phyloP scores from a whole-genome alignment of 2,113 vertebrate genomes.

The Chaenogobius annularis region DNA sequence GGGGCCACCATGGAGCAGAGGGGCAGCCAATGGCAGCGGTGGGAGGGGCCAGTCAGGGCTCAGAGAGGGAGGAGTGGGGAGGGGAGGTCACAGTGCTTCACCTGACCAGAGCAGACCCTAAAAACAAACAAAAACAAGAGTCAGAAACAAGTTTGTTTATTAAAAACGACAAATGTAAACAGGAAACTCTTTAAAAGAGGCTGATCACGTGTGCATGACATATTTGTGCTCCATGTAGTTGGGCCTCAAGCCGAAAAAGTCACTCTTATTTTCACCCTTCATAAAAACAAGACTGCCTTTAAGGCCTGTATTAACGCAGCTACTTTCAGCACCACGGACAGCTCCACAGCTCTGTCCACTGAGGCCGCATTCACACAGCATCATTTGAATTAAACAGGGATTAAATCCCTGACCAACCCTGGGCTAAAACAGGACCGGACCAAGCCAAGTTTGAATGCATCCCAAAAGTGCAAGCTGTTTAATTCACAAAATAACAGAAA shows the following conservation, averaged over 20 bases:
- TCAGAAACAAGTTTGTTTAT: background rate
- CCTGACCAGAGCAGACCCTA: conserved; percentile 64
- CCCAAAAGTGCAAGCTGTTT: too few relatives aligned
- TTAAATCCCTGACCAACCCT: background rate
- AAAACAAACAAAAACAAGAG: conserved; percentile 23
- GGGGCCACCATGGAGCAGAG: conserved; percentile 77
- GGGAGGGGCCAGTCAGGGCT: conserved; percentile 41
- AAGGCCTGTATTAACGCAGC: background rate
- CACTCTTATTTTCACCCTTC: background rate
- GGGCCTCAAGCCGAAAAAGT: too few relatives aligned
- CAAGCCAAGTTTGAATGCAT: too few relatives aligned
- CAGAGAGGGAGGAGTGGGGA: background rate
- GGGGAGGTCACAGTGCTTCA: conserved; percentile 55
- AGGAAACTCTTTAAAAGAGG: background rate
- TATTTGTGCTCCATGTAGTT: too few relatives aligned
- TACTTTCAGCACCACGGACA: background rate
- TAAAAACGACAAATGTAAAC: background rate
- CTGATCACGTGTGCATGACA: too few relatives aligned
- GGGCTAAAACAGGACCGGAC: background rate
- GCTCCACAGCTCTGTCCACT: background rate
- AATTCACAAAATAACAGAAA: background rate
- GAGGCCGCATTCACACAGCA: too few relatives aligned
- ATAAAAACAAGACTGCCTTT: background rate
- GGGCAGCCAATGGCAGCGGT: conserved; percentile 61
- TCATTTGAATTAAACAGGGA: too few relatives aligned